phyloP scores from a whole-genome alignment of 2,888 invertebrate species.

The Scaeva pyrastri region DNA sequence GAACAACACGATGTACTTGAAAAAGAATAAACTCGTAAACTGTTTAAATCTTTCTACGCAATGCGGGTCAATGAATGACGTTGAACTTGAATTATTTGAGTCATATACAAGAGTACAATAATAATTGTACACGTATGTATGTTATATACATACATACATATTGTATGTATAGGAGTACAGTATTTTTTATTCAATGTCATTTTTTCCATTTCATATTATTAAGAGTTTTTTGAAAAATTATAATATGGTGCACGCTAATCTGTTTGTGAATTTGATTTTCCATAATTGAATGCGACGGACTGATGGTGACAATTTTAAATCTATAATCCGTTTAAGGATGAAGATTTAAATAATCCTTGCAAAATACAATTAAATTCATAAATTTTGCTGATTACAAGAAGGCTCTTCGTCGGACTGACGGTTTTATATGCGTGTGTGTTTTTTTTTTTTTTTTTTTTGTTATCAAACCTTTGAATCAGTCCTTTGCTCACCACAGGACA shows the following conservation, averaged over 20 bases:
- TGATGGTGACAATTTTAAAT: constrained; percentile 16
- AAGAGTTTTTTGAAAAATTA: constrained; percentile 21
- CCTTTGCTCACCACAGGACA: constrained; percentile 59
- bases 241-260: constrained; percentile 8
- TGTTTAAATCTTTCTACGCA: constrained; percentile 51
- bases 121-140: neutral
- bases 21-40: constrained; percentile 36
- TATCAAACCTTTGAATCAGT: constrained; percentile 51
- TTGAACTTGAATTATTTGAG: constrained; percentile 65
- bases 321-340: constrained; percentile 51
- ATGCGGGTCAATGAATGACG: constrained; percentile 69
- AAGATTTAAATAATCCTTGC: constrained; percentile 47
- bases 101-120: constrained; percentile 9
- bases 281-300: constrained; percentile 2
- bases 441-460: constrained; percentile 8
- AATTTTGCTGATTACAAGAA: neutral
- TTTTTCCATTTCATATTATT: neutral
- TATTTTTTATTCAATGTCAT: constrained; percentile 28
- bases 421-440: neutral
- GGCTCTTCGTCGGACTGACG: too few relatives aligned
- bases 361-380: constrained; percentile 26
- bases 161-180: too few relatives aligned
- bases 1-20: constrained; percentile 33
- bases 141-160: neutral
- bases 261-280: constrained; percentile 9